These are phyloP conservation scores for Periophthalmodon schlosseri DNA, from an alignment of 2,113 vertebrate species.

Conservation along the genomic window DNA sequence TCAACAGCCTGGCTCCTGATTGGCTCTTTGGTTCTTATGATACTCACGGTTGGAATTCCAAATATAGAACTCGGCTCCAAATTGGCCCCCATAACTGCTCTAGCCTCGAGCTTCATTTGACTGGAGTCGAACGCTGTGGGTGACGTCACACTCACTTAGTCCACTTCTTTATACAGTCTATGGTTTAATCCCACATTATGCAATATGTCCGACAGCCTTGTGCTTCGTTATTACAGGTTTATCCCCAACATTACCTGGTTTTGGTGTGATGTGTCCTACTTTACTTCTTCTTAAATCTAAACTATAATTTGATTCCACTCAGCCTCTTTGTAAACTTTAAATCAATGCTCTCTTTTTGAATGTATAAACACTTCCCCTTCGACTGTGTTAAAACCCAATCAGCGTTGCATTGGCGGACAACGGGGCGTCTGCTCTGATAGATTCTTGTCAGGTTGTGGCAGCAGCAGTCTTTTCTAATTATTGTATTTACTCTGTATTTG, in stretches of 20 bases:
- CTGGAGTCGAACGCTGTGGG: too few species aligned
- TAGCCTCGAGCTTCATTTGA: too few species aligned
- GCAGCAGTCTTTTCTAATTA: slow-evolving; percentile 16
- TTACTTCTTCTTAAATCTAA: background rate
- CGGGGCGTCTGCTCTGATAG: background rate
- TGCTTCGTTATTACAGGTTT: too few species aligned
- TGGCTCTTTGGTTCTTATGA: too few species aligned
- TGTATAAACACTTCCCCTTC: background rate
- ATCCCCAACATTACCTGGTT: background rate
- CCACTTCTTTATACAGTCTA: too few species aligned
- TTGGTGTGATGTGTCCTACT: background rate
- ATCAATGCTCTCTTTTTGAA: background rate
- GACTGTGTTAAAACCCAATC: background rate
- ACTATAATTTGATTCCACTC: background rate
- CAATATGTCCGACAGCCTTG: too few species aligned
- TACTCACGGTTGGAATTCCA: too few species aligned
- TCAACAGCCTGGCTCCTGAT: too few species aligned
- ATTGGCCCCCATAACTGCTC: too few species aligned
- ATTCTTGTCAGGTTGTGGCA: slow-evolving; percentile 12
- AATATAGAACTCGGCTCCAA: too few species aligned
- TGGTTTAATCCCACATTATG: too few species aligned
- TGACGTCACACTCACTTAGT: too few species aligned
- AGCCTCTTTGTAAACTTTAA: background rate
- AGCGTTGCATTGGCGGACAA: background rate
- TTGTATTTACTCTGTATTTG: slow-evolving; percentile 11